Evolutionary conservation across 2,888 invertebrate genomes (phyloP).

Genomic region (Harpalus rubripes): DNA sequence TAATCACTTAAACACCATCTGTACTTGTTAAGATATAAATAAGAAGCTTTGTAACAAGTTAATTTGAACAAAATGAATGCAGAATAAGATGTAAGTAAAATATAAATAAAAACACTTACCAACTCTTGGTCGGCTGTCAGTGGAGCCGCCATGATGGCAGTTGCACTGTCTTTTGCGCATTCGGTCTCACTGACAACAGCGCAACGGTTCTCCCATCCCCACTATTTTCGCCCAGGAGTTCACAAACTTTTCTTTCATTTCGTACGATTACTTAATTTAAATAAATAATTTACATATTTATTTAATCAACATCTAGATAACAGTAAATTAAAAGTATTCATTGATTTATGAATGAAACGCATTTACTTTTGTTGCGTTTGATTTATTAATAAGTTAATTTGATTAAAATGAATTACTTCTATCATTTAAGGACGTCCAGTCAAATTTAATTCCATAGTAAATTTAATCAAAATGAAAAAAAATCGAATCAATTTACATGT

Average conservation of each 20-base stretch:
- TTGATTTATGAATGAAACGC: too few species aligned
- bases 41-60: not conserved
- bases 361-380: too few species aligned
- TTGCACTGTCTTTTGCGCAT: slow-evolving; percentile 65
- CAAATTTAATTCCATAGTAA: too few species aligned
- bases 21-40: not conserved
- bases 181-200: slow-evolving; percentile 65
- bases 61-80: not conserved
- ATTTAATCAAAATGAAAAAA: too few species aligned
- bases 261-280: slow-evolving; percentile 1
- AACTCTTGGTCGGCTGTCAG: slow-evolving; percentile 88
- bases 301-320: too few species aligned
- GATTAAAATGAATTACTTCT: too few species aligned
- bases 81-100: slow-evolving; percentile 18
- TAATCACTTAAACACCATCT: slow-evolving; percentile 30
- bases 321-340: too few species aligned
- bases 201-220: slow-evolving; percentile 54
- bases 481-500: too few species aligned
- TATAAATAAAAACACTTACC: slow-evolving; percentile 80
- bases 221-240: slow-evolving; percentile 48
- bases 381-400: too few species aligned
- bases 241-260: slow-evolving; percentile 49
- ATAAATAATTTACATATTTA: not conserved
- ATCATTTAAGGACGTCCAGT: too few species aligned
- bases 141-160: slow-evolving; percentile 83